Evolutionary conservation across 2,888 invertebrate genomes (phyloP).

Genomic region (Himalopsyche japonica): DNA sequence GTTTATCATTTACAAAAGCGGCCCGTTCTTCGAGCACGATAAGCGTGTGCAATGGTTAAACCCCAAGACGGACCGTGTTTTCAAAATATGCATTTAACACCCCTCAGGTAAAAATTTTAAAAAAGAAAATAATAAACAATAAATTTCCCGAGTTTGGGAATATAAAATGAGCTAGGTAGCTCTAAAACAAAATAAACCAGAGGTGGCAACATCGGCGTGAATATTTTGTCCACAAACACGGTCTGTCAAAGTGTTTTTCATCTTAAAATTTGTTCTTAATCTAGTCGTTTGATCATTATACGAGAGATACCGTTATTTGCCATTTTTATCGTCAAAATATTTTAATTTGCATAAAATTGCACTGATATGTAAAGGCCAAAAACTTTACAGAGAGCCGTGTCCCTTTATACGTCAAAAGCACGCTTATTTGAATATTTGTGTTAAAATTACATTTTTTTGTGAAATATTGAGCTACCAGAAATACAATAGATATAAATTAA

Average conservation of each 20-base stretch:
- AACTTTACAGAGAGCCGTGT: background rate
- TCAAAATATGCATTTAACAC: constrained; percentile 52
- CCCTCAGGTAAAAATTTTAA: constrained; percentile 2
- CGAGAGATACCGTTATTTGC: constrained; percentile 15
- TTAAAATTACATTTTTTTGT: background rate
- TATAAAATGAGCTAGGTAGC: background rate
- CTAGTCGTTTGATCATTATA: constrained; percentile 11
- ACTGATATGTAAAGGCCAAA: background rate
- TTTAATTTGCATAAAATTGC: background rate
- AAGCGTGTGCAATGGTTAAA: constrained; percentile 57
- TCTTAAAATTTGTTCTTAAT: constrained; percentile 22
- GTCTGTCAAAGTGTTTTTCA: constrained; percentile 26
- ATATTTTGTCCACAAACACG: constrained; percentile 36
- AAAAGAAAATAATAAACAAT: constrained; percentile 20
- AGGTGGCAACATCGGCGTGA: constrained; percentile 11
- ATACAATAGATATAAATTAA: background rate
- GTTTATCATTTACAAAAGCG: constrained; percentile 15
- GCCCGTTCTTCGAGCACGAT: constrained; percentile 12
- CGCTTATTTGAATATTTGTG: background rate
- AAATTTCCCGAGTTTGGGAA: constrained; percentile 2
- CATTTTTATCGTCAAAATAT: constrained; percentile 2
- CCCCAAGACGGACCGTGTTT: constrained; percentile 55
- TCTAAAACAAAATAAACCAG: background rate
- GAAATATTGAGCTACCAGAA: background rate
- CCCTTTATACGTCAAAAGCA: background rate